Evolutionary conservation across 2,797 vertebrate genomes (phyloP).

Genomic region (Xyrichtys novacula): DNA sequence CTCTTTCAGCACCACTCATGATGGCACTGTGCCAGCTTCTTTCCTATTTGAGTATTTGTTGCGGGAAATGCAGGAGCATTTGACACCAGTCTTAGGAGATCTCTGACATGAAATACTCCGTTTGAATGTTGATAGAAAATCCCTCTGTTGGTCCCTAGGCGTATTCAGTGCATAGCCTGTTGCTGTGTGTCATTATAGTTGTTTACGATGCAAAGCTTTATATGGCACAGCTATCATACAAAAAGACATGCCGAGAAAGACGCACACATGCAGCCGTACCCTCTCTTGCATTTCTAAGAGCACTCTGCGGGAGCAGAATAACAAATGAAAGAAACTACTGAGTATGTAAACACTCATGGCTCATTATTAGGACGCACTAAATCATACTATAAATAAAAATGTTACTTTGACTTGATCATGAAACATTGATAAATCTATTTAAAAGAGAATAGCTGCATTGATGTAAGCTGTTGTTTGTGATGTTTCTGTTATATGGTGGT

Average conservation of each 20-base stretch:
- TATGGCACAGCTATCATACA: conserved; percentile 39
- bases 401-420: conserved; percentile 55
- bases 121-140: conserved; percentile 58
- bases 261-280: conserved; percentile 13
- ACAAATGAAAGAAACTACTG: conserved; percentile 31
- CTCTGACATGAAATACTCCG: conserved; percentile 57
- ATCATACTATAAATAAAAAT: conserved; percentile 49
- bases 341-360: conserved; percentile 20
- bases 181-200: conserved; percentile 45
- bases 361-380: conserved; percentile 25
- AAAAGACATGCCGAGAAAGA: conserved; percentile 31
- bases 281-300: conserved; percentile 45
- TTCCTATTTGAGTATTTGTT: conserved; percentile 71
- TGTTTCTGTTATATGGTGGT: conserved; percentile 60
- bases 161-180: conserved; percentile 37
- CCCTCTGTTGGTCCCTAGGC: conserved; percentile 33
- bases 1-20: conserved; percentile 47
- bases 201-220: conserved; percentile 57
- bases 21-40: conserved; percentile 62
- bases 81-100: conserved; percentile 64
- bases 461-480: conserved; percentile 43
- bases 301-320: conserved; percentile 45
- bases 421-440: conserved; percentile 54
- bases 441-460: conserved; percentile 62
- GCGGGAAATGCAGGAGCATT: conserved; percentile 51